phyloP scores from a whole-genome alignment of 2,113 vertebrate genomes.

The Gasterosteus nipponicus region DNA sequence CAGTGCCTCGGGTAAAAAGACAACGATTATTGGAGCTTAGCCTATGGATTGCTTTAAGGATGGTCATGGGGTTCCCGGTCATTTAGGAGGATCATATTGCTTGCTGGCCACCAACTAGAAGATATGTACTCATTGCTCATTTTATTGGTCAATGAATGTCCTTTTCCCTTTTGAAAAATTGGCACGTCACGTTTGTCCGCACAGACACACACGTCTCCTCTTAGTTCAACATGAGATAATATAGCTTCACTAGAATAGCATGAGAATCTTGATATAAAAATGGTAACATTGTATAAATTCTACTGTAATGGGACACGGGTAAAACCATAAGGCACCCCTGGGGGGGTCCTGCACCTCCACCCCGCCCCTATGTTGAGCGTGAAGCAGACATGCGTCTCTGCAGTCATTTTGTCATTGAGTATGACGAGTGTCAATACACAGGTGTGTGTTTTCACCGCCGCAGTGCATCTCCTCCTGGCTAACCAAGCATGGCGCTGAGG shows the following conservation, averaged over 20 bases:
- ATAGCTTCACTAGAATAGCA: neutral
- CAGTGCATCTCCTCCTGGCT: slow-evolving; percentile 47
- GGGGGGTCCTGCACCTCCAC: neutral
- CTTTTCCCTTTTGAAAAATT: neutral
- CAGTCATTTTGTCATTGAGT: neutral
- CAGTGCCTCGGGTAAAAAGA: slow-evolving; percentile 25
- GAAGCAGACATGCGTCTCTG: neutral
- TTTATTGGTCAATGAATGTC: neutral
- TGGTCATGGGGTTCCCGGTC: slow-evolving; percentile 18
- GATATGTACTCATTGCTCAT: neutral
- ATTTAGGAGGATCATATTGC: slow-evolving; percentile 32
- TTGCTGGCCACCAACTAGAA: slow-evolving; percentile 3
- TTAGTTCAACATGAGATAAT: neutral
- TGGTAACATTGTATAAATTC: neutral
- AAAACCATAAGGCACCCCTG: neutral
- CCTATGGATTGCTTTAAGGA: slow-evolving; percentile 1
- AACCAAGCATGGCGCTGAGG: slow-evolving; percentile 53
- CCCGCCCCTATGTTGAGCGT: neutral
- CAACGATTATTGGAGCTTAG: slow-evolving; percentile 16
- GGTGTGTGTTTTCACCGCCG: slow-evolving; percentile 39
- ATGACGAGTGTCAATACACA: neutral
- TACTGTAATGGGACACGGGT: neutral
- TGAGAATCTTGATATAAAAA: neutral
- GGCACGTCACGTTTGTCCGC: neutral
- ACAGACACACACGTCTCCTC: neutral